Percentiles rank a stretch among this genome's conserved stretches.
Evolutionary conservation across 2,888 invertebrate genomes (phyloP).

Genomic region (Philonicus albiceps): DNA sequence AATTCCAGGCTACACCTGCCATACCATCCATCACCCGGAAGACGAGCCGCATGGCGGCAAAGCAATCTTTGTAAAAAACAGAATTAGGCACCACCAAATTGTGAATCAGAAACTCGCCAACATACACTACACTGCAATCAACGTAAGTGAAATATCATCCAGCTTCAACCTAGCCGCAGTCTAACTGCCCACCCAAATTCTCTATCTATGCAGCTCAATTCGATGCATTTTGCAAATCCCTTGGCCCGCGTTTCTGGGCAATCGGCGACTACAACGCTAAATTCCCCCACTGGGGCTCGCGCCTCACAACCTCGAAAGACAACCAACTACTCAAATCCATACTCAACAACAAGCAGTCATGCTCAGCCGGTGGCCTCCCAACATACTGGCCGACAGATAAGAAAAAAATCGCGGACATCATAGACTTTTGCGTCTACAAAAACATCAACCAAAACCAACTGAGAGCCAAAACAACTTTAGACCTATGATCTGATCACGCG

Average conservation of each 20-base stretch:
- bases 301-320: neutral
- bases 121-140: neutral
- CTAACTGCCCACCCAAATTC: neutral
- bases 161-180: neutral
- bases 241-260: neutral
- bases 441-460: neutral
- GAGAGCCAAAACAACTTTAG: neutral
- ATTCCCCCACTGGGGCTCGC: neutral
- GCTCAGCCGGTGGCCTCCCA: neutral
- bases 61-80: neutral
- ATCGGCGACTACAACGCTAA: neutral
- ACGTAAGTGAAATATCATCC: neutral
- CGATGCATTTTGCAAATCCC: neutral
- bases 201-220: neutral
- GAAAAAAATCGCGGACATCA: neutral
- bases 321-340: neutral
- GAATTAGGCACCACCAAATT: neutral
- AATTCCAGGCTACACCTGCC: neutral
- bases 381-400: neutral
- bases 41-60: neutral
- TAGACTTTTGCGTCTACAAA: neutral
- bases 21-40: neutral
- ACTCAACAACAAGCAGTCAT: neutral
- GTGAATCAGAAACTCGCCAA: neutral
- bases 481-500: neutral